Evolutionary conservation across 2,113 vertebrate genomes (phyloP), one percentile per base, ranked within the genome.

Genomic region (Columbina picui): DNA sequence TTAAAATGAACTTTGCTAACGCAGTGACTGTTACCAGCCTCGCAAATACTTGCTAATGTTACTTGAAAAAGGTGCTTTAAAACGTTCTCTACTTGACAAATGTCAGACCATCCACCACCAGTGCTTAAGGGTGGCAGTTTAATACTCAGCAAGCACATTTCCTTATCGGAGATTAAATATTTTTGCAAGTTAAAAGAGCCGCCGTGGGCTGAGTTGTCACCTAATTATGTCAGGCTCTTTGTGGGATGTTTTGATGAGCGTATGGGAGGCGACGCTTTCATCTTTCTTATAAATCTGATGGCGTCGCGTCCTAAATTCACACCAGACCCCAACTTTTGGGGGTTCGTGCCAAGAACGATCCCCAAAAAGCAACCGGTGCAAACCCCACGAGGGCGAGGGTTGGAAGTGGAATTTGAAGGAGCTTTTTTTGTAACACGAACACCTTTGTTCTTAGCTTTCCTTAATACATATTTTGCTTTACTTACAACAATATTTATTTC

Each of bases 171-270:
- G 94, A 92, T 96, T 94, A 92, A 96, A 94, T 96, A 96, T 96
- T 96, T 95, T 92, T 93, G 96, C 93, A 79, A 92, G 93, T 95
- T 92, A 76, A 95, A 96, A 90, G 93, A 86, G 85, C 76, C 84
- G 96, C 96, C 50, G 92, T 96, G 93, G 96, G 96, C 94, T 97
- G 94, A 87, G 90, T 73, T 94, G 96, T 96, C 96, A 92, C 96
- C 96, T 92, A 94, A 90, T 96, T 97, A 5, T 97, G 96, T 96
- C 96, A 96, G 86, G 73, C 93, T 93, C 94, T 89, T 93, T 92
- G 96, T 90, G 96, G 96, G 84, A 21, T 90, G 23, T 95, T 96
- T 95, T 92, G 96, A 94, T 90, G 90, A 93, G 90, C 86, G 64
- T 79, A 71, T 43, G 80, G 89, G 85, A 96, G 85, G 68, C 41